Evolutionary conservation across 2,113 vertebrate genomes (phyloP).

Genomic region (Scortum barcoo): DNA sequence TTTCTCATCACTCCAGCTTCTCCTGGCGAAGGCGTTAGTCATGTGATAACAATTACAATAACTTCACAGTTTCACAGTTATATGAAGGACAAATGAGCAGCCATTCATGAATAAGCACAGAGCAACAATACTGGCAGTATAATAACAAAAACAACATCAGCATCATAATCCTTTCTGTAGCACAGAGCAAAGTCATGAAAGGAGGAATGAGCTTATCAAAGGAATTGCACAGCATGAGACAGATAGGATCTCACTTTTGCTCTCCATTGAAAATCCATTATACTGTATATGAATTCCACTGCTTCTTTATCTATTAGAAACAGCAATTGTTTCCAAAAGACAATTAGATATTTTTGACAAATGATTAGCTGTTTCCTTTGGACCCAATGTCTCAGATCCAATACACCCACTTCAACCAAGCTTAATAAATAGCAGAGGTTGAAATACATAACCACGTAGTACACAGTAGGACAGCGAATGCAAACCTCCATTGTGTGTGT

Average conservation of each 20-base stretch:
- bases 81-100: background rate
- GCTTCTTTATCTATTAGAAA: background rate
- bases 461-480: background rate
- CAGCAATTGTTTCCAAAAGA: background rate
- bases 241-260: background rate
- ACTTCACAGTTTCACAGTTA: background rate
- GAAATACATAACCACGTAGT: background rate
- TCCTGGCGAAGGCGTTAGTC: background rate
- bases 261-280: background rate
- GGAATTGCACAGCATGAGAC: background rate
- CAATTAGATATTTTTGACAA: background rate
- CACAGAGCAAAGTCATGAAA: background rate
- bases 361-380: background rate
- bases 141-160: conserved; percentile 11
- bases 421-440: background rate
- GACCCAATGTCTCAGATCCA: background rate
- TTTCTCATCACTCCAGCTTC: background rate
- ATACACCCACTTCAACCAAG: background rate
- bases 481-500: background rate
- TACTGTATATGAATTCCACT: background rate
- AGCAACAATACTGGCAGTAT: background rate
- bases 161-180: background rate
- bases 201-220: background rate
- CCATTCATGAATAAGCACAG: background rate
- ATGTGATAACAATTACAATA: background rate